Percentiles rank a stretch among this genome's conserved stretches.
phyloP scores from a whole-genome alignment of 1,140 invertebrate genomes.

The Zaprionus vittiger region DNA sequence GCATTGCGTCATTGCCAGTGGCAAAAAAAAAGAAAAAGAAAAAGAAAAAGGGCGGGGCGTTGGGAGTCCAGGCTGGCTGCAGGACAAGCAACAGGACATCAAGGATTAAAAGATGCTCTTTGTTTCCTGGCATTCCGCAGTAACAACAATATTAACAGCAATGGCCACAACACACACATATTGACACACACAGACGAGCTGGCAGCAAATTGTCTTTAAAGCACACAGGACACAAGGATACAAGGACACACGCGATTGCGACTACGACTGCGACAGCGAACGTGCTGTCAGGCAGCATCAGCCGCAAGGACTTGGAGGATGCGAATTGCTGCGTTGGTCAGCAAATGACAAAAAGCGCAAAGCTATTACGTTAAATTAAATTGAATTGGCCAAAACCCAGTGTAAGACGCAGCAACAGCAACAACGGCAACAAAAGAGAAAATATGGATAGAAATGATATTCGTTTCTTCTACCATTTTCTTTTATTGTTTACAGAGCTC shows the following conservation, averaged over 20 bases:
- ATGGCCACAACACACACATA: slow-evolving; percentile 29
- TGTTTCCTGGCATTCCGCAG: slow-evolving; percentile 55
- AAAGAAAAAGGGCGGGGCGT: neutral
- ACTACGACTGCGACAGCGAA: neutral
- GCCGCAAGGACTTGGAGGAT: slow-evolving; percentile 57
- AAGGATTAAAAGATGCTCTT: slow-evolving; percentile 78
- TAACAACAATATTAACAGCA: slow-evolving; percentile 68
- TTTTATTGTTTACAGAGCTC: slow-evolving; percentile 12
- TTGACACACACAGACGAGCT: slow-evolving; percentile 28
- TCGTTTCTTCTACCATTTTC: neutral
- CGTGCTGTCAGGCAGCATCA: neutral
- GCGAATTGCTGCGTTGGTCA: slow-evolving; percentile 52
- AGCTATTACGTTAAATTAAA: slow-evolving; percentile 84
- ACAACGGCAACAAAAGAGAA: slow-evolving; percentile 2
- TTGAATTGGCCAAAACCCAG: slow-evolving; percentile 77
- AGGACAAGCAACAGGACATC: slow-evolving; percentile 72
- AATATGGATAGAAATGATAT: slow-evolving; percentile 36
- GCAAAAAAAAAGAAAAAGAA: slow-evolving; percentile 19
- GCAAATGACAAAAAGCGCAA: slow-evolving; percentile 82
- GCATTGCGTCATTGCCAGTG: slow-evolving; percentile 53
- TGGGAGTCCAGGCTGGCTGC: no score
- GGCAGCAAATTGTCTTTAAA: slow-evolving; percentile 57
- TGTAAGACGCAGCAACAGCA: slow-evolving; percentile 47
- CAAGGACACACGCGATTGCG: slow-evolving; percentile 8
- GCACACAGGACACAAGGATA: slow-evolving; percentile 15